A percentile compares a stretch with the other conserved stretches of the same genome.
phyloP scores from a whole-genome alignment of 2,113 vertebrate species.

The Sinocyclocheilus maitianheensis region DNA sequence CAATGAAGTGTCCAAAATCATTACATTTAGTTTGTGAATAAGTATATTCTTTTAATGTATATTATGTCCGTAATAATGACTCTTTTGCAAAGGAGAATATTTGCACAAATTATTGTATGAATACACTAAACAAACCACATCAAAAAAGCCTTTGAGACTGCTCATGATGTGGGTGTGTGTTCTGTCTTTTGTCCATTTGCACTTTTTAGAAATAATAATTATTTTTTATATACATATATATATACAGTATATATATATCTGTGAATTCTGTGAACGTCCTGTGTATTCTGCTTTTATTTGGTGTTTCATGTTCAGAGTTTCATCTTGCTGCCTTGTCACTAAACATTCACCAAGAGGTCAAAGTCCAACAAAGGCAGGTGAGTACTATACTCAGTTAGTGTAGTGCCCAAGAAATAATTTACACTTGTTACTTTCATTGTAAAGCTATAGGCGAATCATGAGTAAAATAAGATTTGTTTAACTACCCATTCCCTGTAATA shows the following conservation, averaged over 20 bases:
- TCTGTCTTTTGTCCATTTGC: neutral
- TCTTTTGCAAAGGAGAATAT: neutral
- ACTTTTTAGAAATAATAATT: neutral
- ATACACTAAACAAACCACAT: neutral
- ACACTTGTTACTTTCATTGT: neutral
- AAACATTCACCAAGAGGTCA: constrained; percentile 26
- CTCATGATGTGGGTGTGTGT: neutral
- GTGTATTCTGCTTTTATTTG: neutral
- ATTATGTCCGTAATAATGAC: neutral
- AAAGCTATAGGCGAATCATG: neutral
- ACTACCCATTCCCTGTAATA: neutral
- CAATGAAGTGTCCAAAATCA: no score
- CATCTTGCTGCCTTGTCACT: constrained; percentile 8
- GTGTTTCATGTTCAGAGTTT: neutral
- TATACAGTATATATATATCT: no score
- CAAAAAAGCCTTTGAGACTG: neutral
- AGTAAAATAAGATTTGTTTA: neutral
- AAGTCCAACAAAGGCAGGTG: constrained; percentile 15
- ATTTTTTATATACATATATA: neutral
- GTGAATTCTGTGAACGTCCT: neutral
- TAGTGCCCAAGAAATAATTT: neutral
- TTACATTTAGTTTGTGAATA: no score
- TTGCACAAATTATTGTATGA: neutral
- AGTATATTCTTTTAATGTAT: neutral
- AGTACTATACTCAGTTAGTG: neutral